Evolutionary conservation across 2,113 vertebrate species (phyloP).

Genomic region (Circaetus cinerascens): DNA sequence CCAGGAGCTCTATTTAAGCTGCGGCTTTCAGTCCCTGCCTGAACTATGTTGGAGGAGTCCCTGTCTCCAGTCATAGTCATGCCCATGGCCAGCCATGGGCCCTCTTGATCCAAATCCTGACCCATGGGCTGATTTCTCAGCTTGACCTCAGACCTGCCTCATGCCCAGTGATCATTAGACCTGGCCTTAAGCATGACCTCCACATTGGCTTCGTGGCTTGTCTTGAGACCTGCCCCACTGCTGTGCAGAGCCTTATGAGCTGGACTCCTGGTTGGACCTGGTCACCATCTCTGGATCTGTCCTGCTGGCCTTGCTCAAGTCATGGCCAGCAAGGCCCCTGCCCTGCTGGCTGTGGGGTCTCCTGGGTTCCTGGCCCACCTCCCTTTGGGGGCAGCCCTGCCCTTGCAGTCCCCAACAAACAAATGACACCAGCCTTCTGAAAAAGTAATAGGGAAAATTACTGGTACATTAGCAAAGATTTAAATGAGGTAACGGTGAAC

Average conservation of each 20-base stretch:
- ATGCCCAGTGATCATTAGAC: not conserved
- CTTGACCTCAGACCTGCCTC: not conserved
- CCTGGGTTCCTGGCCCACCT: too few relatives aligned
- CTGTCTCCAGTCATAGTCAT: not conserved
- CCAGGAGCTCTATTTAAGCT: not conserved
- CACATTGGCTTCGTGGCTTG: not conserved
- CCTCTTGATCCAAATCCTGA: not conserved
- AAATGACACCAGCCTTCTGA: too few relatives aligned
- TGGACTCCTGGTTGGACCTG: not conserved
- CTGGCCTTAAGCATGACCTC: not conserved
- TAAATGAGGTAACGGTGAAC: fast-evolving
- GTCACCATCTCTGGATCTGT: not conserved
- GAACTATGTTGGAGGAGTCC: not conserved
- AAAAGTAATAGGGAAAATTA: not conserved
- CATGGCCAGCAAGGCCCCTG: too few relatives aligned
- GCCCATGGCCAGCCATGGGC: not conserved
- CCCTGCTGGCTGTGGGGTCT: not conserved
- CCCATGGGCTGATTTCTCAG: too few relatives aligned
- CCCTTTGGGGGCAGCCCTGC: not conserved
- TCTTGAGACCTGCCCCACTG: not conserved
- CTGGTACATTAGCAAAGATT: not conserved
- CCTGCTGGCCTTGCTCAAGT: not conserved
- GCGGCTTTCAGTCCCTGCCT: not conserved
- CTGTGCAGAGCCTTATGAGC: not conserved
- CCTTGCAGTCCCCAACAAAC: not conserved